Evolutionary conservation across 1,140 invertebrate genomes (phyloP), one percentile per base, ranked within the genome.

Genomic region (Drosophila repletoides): DNA sequence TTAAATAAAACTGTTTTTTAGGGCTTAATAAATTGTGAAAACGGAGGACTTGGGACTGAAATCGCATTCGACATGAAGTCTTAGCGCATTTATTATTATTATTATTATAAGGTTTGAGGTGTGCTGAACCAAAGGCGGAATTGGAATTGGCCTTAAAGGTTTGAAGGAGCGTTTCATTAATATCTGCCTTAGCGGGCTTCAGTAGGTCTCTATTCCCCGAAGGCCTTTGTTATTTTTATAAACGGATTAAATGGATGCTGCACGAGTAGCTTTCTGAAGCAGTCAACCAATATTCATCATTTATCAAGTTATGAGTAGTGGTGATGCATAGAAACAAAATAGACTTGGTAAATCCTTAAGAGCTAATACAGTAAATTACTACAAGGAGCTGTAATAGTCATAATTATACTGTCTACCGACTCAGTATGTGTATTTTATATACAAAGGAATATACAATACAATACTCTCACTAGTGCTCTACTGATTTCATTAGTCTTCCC

Each of bases 401-500:
- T 31, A 46, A 33, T 31, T 26, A 14, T 28, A 31, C 1, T 26
- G 21, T 19, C 34, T 59, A 41, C 33, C 45, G n/a, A n/a, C n/a
- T n/a, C n/a, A n/a, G n/a, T n/a, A n/a, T n/a, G n/a, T n/a, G n/a
- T n/a, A n/a, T n/a, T n/a, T n/a, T n/a, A n/a, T n/a, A n/a, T n/a
- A n/a, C n/a, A n/a, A n/a, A n/a, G n/a, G n/a, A n/a, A 34, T 51
- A 60, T 51, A 15, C 33, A 51, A 36, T 26, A 14, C 17, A 24
- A 29, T 24, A 41, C 36, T 40, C 24, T 4, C n/a, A 14, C n/a
- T 61, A 45, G 59, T 43, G 48, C 61, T 72, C 49, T 51, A 66
- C 77, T 76, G 55, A 73, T 83, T 83, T 83, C 60, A 77, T 83
- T 84, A 73, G 59, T 33, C 63, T 52, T 45, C 49, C 61, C 70